Evolutionary conservation across 1,140 invertebrate species (phyloP), one percentile per base, ranked within the genome.

Genomic region (Atopsyche davidsoni): DNA sequence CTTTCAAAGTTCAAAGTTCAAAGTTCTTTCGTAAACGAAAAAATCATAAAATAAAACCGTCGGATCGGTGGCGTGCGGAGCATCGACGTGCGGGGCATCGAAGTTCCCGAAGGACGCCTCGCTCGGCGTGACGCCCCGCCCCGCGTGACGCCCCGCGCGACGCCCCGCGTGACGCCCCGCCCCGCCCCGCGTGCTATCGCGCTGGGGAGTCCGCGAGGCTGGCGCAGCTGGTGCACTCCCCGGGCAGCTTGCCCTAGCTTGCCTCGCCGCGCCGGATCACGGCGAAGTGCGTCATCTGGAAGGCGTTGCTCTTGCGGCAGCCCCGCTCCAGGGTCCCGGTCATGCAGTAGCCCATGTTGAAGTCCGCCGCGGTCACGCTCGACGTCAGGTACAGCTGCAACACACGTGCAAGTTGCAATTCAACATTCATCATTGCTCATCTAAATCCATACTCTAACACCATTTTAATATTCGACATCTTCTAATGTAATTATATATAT

Each of bases 311-410:
- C 62, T 83, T 79, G 58, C 82, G 81, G 61, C 79, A 80, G 40
- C 87, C 87, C n/a, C 87, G 76, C 64, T 90, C 87, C 56, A 92
- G 69, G 4, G 85, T 88, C 9, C 88, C 87, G 0, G 87, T 90
- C 78, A 92, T 86, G 60, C 85, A 86, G 70, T 91, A 90, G 23
- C 87, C 87, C 80, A 88, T 87, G 66, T 89, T 88, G 74, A 89
- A 89, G 67, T 92, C 88, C 25, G 85, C 80, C 59, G 81, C 81
- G 34, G 81, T 81, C 40, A 89, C 83, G 63, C 87, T 83, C 46
- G 85, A 85, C 28, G 85, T 87, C 60, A 89, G 76, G 65, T 79
- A 80, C 67, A 89, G 69, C 81, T 83, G 73, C 55, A 50, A 58
- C 7, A 16, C 47, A 56, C n/a, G n/a, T n/a, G n/a, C n/a, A n/a